Evolutionary conservation across 2,888 invertebrate genomes (phyloP).

Genomic region (Ichneumoninae sp.): DNA sequence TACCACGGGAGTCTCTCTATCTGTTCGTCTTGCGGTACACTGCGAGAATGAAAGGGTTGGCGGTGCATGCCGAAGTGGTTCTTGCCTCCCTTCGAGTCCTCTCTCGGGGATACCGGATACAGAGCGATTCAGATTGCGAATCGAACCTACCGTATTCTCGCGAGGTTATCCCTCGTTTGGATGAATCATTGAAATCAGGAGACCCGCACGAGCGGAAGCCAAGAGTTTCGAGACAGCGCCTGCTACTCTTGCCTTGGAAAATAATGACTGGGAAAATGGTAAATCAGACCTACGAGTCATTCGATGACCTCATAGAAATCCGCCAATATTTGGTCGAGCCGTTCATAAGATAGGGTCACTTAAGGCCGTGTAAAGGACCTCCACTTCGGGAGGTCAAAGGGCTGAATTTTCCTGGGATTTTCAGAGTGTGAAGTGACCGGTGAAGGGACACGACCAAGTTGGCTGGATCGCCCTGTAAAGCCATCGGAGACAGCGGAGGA

Average conservation of each 20-base stretch:
- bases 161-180: background rate
- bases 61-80: conserved; percentile 78
- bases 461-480: conserved; percentile 54
- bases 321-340: background rate
- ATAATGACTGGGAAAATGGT: background rate
- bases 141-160: background rate
- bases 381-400: background rate
- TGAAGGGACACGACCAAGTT: conserved; percentile 36
- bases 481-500: conserved; percentile 23
- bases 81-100: conserved; percentile 41
- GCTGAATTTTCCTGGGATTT: conserved; percentile 19
- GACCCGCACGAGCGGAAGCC: background rate
- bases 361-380: background rate
- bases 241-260: background rate
- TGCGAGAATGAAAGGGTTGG: conserved; percentile 78
- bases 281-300: background rate
- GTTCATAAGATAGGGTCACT: background rate
- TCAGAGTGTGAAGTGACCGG: conserved; percentile 17
- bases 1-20: conserved; percentile 57
- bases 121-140: conserved; percentile 47
- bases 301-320: background rate
- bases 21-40: conserved; percentile 64
- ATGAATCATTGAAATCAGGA: background rate
- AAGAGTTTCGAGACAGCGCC: background rate
- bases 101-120: conserved; percentile 35